Evolutionary conservation across 2,797 vertebrate species (phyloP).

Genomic region (Phalloptychus januarius): DNA sequence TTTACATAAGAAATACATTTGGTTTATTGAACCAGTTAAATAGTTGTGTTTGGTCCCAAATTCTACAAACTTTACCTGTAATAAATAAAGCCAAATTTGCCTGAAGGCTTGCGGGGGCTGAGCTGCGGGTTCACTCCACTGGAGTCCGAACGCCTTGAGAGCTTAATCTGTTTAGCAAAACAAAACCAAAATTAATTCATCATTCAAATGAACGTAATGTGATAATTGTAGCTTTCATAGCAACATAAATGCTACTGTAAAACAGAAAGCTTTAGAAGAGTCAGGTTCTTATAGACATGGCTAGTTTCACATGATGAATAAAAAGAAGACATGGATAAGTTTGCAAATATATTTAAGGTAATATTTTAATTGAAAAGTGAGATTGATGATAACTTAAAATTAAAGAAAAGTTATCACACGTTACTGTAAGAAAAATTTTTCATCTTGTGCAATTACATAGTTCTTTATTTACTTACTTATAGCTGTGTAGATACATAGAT

Average conservation of each 20-base stretch:
- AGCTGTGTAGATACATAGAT: not conserved
- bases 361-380: not conserved
- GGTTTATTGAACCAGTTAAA: not conserved
- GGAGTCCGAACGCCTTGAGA: not conserved
- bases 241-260: conserved; percentile 11
- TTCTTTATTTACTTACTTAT: no score
- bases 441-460: not conserved
- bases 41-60: not conserved
- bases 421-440: not conserved
- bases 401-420: not conserved
- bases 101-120: not conserved
- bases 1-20: not conserved
- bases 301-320: not conserved
- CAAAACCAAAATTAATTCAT: conserved; percentile 26
- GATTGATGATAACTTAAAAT: not conserved
- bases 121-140: not conserved
- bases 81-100: not conserved
- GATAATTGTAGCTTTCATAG: conserved; percentile 3
- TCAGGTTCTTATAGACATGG: not conserved
- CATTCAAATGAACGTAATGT: conserved; percentile 4
- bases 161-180: conserved; percentile 25
- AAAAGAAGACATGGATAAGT: not conserved
- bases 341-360: not conserved
- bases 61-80: not conserved
- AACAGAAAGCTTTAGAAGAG: not conserved